These are phyloP conservation scores for Lydus trimaculatus DNA, from an alignment of 2,888 invertebrate species.

Conservation along the genomic window DNA sequence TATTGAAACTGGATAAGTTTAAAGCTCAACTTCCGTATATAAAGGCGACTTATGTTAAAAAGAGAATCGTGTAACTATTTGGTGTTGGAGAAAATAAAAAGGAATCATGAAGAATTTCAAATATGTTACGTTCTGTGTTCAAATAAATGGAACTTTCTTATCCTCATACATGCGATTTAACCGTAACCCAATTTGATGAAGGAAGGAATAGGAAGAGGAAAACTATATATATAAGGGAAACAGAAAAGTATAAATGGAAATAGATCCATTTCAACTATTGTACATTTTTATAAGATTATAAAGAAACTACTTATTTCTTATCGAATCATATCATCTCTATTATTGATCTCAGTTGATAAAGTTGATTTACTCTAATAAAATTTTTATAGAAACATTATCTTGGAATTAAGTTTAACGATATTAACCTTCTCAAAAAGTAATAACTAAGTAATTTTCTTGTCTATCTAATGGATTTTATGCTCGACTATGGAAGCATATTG, in stretches of 20 bases:
- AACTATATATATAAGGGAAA: no score
- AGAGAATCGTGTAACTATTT: constrained; percentile 13
- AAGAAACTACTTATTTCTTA: no score
- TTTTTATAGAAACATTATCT: neutral
- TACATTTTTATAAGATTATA: neutral
- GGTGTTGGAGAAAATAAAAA: neutral
- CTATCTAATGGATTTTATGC: no score
- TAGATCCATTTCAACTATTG: no score
- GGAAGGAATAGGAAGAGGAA: neutral
- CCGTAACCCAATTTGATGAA: neutral
- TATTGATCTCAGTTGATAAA: no score
- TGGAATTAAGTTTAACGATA: neutral
- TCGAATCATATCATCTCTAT: no score
- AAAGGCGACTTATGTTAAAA: constrained; percentile 23
- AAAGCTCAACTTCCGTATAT: constrained; percentile 22
- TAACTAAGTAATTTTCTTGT: neutral
- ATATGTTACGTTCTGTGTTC: neutral
- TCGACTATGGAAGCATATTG: no score
- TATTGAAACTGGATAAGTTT: constrained; percentile 26
- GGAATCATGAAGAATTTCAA: neutral
- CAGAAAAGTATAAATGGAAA: no score
- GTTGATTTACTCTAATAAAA: no score
- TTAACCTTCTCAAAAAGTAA: neutral
- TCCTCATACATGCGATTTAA: constrained; percentile 15
- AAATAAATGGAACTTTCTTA: neutral